Evolutionary conservation across 2,888 invertebrate genomes (phyloP), one percentile per base, ranked within the genome.

Genomic region (Sphaerophoria rueppellii): DNA sequence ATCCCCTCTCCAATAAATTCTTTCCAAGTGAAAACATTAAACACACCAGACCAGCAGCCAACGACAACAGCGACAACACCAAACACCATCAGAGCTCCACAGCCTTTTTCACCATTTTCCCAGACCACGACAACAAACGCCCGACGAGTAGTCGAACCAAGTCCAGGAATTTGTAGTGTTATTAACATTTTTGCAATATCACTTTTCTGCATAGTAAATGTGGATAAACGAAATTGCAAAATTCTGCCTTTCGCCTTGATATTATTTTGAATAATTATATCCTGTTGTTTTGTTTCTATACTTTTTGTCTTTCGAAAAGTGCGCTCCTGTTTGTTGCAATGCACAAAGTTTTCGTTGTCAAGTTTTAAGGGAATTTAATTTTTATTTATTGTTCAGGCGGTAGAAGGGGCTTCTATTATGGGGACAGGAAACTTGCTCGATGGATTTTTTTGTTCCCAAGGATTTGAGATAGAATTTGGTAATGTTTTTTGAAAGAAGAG

Each of bases 301-400:
- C 60, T 34, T 52, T 40, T 40, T 14, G 37, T 54, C 3, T 52
- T 12, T 6, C 11, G 12, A 12, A 11, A 58, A 58, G 16, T 58
- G 58, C 35, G 57, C 37, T 58, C 12, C 72, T 67, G 48, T 60
- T 55, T 24, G 52, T 16, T 65, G 46, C 34, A 65, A 40, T 46
- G 54, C 34, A 67, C n/a, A 55, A 82, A 61, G 14, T 65, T 75
- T 35, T 43, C 43, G 81, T 77, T 77, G 77, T 82, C 82, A 75
- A 67, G 70, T 79, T 37, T 74, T 9, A 79, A 50, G 82, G 70
- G 79, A 79, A 79, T 82, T 79, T 82, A 82, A 82, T 79, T 75
- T 82, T 82, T 82, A 78, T 82, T 82, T 82, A 82, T 82, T 9
- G 65, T 11, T 37, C 43, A 32, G 12, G 61, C 16, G 40, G 12